phyloP scores from a whole-genome alignment of 2,888 invertebrate species.

The Steinernema hermaphroditum region DNA sequence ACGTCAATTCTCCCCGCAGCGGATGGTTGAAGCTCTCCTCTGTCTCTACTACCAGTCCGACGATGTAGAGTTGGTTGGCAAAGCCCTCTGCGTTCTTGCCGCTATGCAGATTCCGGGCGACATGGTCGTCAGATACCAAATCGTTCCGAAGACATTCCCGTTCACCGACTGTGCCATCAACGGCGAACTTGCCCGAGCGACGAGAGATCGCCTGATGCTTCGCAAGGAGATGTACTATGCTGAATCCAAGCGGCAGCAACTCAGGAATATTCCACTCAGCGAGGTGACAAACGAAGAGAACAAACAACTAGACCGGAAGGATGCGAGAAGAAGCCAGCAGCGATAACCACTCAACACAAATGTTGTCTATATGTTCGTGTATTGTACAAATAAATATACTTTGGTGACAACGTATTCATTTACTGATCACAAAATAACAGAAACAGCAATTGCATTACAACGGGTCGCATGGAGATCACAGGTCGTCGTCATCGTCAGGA shows the following conservation, averaged over 20 bases:
- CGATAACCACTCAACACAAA: background rate
- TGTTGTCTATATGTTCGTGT: background rate
- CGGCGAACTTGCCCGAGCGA: conserved; percentile 7
- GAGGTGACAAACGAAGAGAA: background rate
- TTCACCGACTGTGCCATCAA: background rate
- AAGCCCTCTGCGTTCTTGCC: background rate
- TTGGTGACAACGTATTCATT: background rate
- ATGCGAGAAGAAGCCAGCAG: background rate
- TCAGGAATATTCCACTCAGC: background rate
- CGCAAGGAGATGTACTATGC: background rate
- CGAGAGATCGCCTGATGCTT: conserved; percentile 2
- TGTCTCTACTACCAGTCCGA: background rate
- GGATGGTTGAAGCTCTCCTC: background rate
- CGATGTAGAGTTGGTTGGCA: background rate
- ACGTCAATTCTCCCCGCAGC: background rate
- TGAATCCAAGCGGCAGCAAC: background rate
- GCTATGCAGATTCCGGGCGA: conserved; percentile 3
- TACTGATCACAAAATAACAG: background rate
- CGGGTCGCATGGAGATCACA: conserved; percentile 55
- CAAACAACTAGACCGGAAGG: background rate
- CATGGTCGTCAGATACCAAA: background rate
- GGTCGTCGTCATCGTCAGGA: conserved; percentile 91
- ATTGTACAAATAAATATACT: background rate
- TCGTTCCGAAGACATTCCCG: conserved; percentile 10
- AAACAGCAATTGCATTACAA: background rate